Evolutionary conservation across 2,888 invertebrate genomes (phyloP), one percentile per base, ranked within the genome.

Genomic region (Leptothorax acervorum): DNA sequence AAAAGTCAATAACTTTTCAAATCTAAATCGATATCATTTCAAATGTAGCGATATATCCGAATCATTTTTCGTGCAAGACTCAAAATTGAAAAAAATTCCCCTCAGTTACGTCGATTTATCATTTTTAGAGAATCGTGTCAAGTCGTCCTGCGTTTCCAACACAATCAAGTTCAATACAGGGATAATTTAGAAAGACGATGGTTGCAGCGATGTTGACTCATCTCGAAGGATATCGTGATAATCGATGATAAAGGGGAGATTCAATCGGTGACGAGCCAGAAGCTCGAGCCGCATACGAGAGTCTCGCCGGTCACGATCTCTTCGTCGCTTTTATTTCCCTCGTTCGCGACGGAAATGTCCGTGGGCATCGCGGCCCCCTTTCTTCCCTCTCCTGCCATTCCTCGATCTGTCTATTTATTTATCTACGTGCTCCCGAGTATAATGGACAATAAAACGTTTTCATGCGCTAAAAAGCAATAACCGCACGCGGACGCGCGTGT

Each of bases 301-400:
- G 51, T 15, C 28, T 35, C 48, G 23, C 35, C 31, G n/a, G 55
- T 31, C 78, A 28, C 42, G 28, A 68, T 45, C 55, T 78, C 31
- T 18, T 66, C 28, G 39, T 55, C 63, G 23, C 53, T 74, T 70
- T 74, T 68, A 60, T 75, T 82, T 78, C 76, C 71, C 42, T 83
- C 65, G 48, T 85, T 71, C 23, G 65, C 42, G 60, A 78, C 66
- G 60, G 39, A 66, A 84, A 84, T 74, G 60, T 84, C 48, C 82
- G 48, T 60, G 39, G 62, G 15, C 63, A 51, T 74, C n/a, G 63
- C 48, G 5, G 11, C 12, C 8, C 12, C 42, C 45, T 42, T 55
- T 75, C 35, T n/a, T 63, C 42, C 63, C 31, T 15, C 48, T 53
- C 12, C 53, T 75, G 42, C 12, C 63, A 0, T 15, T 62, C n/a